Evolutionary conservation across 1,140 invertebrate species (phyloP), one percentile per base, ranked within the genome.

Genomic region (Listronotus bonariensis): DNA sequence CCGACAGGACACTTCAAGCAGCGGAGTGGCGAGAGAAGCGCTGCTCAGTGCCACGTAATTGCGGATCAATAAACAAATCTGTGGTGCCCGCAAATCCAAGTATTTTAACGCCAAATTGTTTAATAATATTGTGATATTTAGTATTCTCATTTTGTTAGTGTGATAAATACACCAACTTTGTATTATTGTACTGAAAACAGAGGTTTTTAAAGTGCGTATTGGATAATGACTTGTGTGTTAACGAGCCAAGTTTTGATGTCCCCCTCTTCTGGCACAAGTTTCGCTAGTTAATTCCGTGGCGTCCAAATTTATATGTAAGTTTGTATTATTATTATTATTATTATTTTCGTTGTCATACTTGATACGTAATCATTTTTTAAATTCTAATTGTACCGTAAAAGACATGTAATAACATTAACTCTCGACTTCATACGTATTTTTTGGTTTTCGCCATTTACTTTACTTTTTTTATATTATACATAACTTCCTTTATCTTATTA

Each of bases 41-140:
- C 17, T 32, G 15, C 20, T 41, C 10, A 45, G 45, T 76, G 74
- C 74, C 74, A 76, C 74, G 74, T 76, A 76, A 71, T 71, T 72
- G 72, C 66, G 68, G 74, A 76, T 76, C 73, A 72, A 76, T 75
- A 74, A 74, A 71, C 71, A 59, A 72, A 73, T 73, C 67, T 68
- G 68, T 65, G 68, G 69, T 74, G 72, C 69, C 72, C 67, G 68
- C 67, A 72, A 72, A 76, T 75, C 67, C 72, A 77, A 75, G 72
- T 74, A 75, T 77, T 76, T 66, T 71, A 76, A 77, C 76, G 76
- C 75, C 75, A 77, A 78, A 77, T 76, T 71, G 72, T 75, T 73
- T 69, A 75, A 75, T 61, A 63, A 71, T 59, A 76, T 76, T 77
- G 76, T 77, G 76, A 77, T 77, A 77, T 76, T 76, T 75, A 77